Conservation (phyloP, 1,140 invertebrate genomes). For the Triops longicaudatus region DNA sequence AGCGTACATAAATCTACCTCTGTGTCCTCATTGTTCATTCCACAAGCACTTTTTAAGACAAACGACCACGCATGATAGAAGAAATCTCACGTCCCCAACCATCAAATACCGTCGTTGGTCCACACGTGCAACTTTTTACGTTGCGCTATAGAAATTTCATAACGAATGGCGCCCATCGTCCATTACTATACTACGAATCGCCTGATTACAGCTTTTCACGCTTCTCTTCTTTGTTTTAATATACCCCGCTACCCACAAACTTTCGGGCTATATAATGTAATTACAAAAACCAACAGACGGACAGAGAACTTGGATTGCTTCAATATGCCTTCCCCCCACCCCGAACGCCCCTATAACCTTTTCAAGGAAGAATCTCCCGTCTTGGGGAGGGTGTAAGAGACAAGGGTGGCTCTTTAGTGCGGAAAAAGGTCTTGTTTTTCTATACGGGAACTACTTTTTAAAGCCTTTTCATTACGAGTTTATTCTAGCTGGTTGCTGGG, state of each 20-base stretch:
- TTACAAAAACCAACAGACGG: not conserved
- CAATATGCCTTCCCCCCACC: not conserved
- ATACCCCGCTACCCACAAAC: not conserved
- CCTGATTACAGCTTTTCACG: conserved; percentile 4
- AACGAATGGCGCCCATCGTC: not conserved
- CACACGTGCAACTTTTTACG: too few species aligned
- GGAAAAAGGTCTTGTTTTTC: not conserved
- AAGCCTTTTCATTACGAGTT: conserved; percentile 15
- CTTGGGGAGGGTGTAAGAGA: not conserved
- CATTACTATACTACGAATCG: not conserved
- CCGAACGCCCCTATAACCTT: not conserved
- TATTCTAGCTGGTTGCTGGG: not conserved
- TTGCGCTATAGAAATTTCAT: too few species aligned
- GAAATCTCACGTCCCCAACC: not conserved
- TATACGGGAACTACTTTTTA: not conserved
- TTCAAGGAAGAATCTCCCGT: not conserved
- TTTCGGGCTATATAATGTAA: not conserved
- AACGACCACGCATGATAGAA: not conserved
- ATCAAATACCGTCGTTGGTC: too few species aligned
- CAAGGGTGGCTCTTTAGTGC: not conserved
- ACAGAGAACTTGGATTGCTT: not conserved
- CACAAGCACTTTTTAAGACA: not conserved
- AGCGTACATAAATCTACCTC: not conserved
- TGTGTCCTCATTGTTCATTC: not conserved
- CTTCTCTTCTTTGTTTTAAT: not conserved